Evolutionary conservation across 2,888 invertebrate species (phyloP), one percentile per base, ranked within the genome.

Genomic region (Ochlodes sylvanus): DNA sequence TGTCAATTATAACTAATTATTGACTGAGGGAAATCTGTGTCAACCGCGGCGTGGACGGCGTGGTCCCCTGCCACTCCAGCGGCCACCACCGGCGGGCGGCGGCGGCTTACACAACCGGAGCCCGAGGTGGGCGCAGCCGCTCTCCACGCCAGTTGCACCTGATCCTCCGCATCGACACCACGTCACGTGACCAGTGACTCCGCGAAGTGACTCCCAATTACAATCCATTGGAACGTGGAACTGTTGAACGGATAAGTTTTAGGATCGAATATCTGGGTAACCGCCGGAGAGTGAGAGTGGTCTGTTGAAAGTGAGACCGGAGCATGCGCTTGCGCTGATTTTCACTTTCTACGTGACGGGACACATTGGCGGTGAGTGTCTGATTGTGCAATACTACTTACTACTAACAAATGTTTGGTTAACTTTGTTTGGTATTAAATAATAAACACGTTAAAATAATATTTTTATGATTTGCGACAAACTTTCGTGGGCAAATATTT

Each of bases 291-390:
- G 86, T 85, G 88, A 84, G 85, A 84, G 87, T 83, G 86, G 79
- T 79, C 76, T 82, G 60, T 54, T 78, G 81, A 83, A 83, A 87
- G 89, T 88, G 86, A 81, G 82, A 79, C 77, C 82, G 83, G 81
- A 84, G 88, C 75, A 89, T 91, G 91, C 87, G 76, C 76, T 79
- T 73, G 74, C 81, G 78, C 82, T 78, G 80, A 83, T 82, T 90
- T 92, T 91, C 91, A 89, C 92, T 91, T 91, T 92, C 92, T 86
- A 87, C 84, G 79, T 76, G 74, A 79, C 85, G 88, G 88, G 88
- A 88, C 87, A 84, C 80, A 79, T 77, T 79, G 75, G 72, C 83
- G 89, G 91, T 92, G 79, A 90, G 91, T 85, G 41, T 58, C 58
- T 19, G 58, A 54, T 73, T 72, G 74, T 75, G 71, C 70, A 75